A percentile compares a stretch with the other conserved stretches of the same genome.
These are phyloP conservation scores for Geopemphigus sp. DNA, from an alignment of 1,140 invertebrate species.

Conservation along the genomic window DNA sequence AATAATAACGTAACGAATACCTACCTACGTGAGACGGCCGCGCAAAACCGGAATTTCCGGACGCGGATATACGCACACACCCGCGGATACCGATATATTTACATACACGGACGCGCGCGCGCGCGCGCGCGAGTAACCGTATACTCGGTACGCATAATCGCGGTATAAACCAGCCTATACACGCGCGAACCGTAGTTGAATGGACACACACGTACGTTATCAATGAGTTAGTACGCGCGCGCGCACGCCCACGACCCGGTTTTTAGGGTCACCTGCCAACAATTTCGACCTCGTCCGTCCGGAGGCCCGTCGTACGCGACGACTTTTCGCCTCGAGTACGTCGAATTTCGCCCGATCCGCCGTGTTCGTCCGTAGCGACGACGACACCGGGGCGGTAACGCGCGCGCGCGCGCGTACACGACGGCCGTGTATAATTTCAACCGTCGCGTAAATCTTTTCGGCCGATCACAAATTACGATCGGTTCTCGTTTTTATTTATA, in stretches of 20 bases:
- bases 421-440: no score
- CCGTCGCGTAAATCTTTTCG: background rate
- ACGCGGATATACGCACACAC: conserved; percentile 21
- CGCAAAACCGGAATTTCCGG: conserved; percentile 46
- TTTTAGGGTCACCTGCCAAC: conserved; percentile 43
- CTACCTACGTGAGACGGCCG: background rate
- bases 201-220: conserved; percentile 8
- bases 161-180: background rate
- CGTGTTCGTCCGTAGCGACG: no score
- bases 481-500: no score
- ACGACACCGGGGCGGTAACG: no score
- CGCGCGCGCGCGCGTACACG: background rate
- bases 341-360: background rate
- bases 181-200: conserved; percentile 8
- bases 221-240: conserved; percentile 43
- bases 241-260: conserved; percentile 41
- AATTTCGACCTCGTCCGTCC: conserved; percentile 34
- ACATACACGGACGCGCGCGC: no score
- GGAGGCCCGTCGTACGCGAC: no score
- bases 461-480: background rate
- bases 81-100: background rate
- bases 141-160: no score
- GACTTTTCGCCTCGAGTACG: background rate
- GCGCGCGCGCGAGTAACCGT: no score
- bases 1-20: no score